These are phyloP conservation scores for Montipora efflorescens DNA, from an alignment of 64 coral and sea anemone genomes.

Conservation along the genomic window DNA sequence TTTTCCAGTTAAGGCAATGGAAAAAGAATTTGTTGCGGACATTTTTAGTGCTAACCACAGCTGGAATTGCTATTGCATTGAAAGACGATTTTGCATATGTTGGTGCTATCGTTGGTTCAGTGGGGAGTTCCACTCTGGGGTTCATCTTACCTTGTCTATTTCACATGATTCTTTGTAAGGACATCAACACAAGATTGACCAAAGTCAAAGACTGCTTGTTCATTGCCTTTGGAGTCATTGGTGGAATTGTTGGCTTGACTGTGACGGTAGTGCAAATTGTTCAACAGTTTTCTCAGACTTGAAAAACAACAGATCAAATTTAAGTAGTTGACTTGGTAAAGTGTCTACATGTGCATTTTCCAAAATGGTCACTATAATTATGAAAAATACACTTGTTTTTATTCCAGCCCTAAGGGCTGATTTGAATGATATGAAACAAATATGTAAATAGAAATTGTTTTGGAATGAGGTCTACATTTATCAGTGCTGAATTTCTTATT, in stretches of 20 bases:
- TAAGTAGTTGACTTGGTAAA: too few species aligned
- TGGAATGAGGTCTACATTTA: too few species aligned
- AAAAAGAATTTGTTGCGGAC: constrained; percentile 76
- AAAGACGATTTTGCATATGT: constrained; percentile 93
- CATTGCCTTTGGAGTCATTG: constrained; percentile 74
- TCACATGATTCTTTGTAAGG: constrained; percentile 65
- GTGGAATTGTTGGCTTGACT: constrained; percentile 60
- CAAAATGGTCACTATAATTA: too few species aligned
- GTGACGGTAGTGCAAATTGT: constrained; percentile 54
- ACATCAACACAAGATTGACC: constrained; percentile 20
- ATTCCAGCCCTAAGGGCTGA: too few species aligned
- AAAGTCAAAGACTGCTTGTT: constrained; percentile 76
- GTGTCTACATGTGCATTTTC: too few species aligned
- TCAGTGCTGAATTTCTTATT: too few species aligned
- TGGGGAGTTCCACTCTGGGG: constrained; percentile 77
- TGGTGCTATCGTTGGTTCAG: constrained; percentile 76
- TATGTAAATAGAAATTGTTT: too few species aligned
- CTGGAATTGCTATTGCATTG: constrained; percentile 73
- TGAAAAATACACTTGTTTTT: too few species aligned
- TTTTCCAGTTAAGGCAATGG: constrained; percentile 67
- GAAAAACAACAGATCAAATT: neutral
- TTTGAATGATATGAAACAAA: too few species aligned
- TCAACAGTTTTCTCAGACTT: constrained; percentile 49
- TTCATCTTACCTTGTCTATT: constrained; percentile 87
- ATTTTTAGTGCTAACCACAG: constrained; percentile 73